Conservation (phyloP, 35 echinoderm and acorn worm genomes). For the Eucidaris tribuloides region DNA sequence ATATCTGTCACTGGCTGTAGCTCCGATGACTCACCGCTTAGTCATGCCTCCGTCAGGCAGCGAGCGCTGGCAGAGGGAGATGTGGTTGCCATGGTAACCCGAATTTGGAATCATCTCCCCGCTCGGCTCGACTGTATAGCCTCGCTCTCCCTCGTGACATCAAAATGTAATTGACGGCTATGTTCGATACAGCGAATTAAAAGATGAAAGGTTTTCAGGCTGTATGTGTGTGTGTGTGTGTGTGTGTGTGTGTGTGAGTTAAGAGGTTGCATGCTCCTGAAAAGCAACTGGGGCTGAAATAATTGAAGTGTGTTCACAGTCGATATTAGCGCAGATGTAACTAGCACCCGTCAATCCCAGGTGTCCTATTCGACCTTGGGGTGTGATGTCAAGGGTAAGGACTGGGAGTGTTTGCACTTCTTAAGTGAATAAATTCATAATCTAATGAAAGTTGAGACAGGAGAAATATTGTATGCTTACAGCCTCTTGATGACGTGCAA, state of each 20-base stretch:
- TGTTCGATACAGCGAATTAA: background rate
- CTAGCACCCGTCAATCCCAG: background rate
- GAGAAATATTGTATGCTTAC: background rate
- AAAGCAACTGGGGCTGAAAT: background rate
- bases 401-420: background rate
- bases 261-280: background rate
- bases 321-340: background rate
- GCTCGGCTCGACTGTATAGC: too few relatives aligned
- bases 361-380: background rate
- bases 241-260: background rate
- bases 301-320: background rate
- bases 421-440: background rate
- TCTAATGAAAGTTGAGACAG: background rate
- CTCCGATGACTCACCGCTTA: conserved; percentile 27
- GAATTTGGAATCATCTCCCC: too few relatives aligned
- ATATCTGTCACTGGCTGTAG: too few relatives aligned
- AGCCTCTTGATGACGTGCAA: background rate
- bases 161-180: too few relatives aligned
- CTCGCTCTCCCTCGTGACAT: too few relatives aligned
- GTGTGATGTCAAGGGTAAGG: background rate
- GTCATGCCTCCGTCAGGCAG: conserved; percentile 2
- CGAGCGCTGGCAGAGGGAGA: background rate
- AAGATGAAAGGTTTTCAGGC: background rate
- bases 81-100: conserved; percentile 5
- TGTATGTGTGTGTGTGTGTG: background rate